Evolutionary conservation across 1,140 invertebrate species (phyloP), one percentile per base, ranked within the genome.

Genomic region (Megalopta genalis): DNA sequence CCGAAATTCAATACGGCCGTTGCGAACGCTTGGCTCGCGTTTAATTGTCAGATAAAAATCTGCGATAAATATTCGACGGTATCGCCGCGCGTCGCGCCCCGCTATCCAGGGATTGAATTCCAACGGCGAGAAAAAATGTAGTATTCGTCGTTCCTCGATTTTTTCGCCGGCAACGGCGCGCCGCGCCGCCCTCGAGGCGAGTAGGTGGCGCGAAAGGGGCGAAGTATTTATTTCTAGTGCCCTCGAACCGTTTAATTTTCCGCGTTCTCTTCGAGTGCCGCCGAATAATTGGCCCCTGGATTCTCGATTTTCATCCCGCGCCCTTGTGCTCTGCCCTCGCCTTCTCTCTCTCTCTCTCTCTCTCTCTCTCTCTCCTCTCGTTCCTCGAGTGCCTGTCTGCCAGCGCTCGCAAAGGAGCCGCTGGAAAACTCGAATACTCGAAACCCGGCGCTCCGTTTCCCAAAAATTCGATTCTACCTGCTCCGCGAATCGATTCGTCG

Each of bases 251-350:
- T 83, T 83, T 83, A 83, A 83, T 83, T 77, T 68, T 25, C 18
- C 79, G 21, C 68, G 73, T 77, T 59, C 62, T 27, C 72, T 77
- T 77, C 67, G 57, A 81, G 70, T 70, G 66, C 42, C 42, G 37
- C 75, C 32, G 46, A 82, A 60, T 72, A 68, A 82, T 71, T 77
- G 67, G 52, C 70, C 75, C 77, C 37, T 63, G 79, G 60, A 59
- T 82, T 80, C 54, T 79, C 81, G 71, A 86, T 78, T 73, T 71
- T 73, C 82, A 76, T 82, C 71, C 59, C 83, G 66, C 80, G 67
- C 62, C 42, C 65, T 37, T 54, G 23, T 59, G n/a, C 37, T 0
- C 42, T 0, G 23, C 14, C 39, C 5, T 37, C 16, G 16, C 4
- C n/a, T 5, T 8, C 32, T n/a, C 39, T 63, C 14, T 32, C 25